phyloP scores from a whole-genome alignment of 2,888 invertebrate genomes.

The Harpalus rubripes region DNA sequence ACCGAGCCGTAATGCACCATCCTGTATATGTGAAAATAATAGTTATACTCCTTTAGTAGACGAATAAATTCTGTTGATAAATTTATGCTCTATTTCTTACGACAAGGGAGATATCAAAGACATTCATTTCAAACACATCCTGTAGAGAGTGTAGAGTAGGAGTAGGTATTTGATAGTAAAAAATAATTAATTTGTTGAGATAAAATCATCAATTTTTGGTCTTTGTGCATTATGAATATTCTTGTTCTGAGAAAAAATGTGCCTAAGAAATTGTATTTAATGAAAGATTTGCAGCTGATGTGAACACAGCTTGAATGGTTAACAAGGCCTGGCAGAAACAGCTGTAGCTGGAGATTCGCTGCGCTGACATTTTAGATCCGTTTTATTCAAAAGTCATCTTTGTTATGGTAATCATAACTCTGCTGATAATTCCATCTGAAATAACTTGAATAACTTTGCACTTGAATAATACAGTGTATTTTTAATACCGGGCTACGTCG shows the following conservation, averaged over 20 bases:
- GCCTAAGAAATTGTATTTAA: conserved; percentile 1
- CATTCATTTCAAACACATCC: too few species aligned
- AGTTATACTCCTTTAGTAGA: too few species aligned
- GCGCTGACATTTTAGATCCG: conserved; percentile 54
- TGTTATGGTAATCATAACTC: conserved; percentile 64
- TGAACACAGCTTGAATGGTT: conserved; percentile 1
- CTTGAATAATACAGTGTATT: conserved; percentile 55
- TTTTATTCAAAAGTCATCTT: conserved; percentile 60
- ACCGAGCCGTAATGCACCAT: too few species aligned
- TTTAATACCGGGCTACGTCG: conserved; percentile 41
- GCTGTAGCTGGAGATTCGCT: conserved; percentile 13
- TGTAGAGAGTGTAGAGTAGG: too few species aligned
- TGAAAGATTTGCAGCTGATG: conserved; percentile 4
- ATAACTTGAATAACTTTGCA: conserved; percentile 55
- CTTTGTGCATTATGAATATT: background rate
- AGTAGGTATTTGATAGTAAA: too few species aligned
- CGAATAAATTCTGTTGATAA: too few species aligned
- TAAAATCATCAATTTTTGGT: background rate
- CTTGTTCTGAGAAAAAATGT: background rate
- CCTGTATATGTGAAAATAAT: too few species aligned
- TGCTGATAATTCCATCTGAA: conserved; percentile 57
- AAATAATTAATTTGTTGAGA: background rate
- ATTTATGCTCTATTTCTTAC: too few species aligned
- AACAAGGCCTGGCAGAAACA: conserved; percentile 19
- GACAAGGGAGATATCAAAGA: too few species aligned